Percentiles rank a stretch among this genome's conserved stretches.
Evolutionary conservation across 2,113 vertebrate species (phyloP).

Genomic region (Mellivora capensis): DNA sequence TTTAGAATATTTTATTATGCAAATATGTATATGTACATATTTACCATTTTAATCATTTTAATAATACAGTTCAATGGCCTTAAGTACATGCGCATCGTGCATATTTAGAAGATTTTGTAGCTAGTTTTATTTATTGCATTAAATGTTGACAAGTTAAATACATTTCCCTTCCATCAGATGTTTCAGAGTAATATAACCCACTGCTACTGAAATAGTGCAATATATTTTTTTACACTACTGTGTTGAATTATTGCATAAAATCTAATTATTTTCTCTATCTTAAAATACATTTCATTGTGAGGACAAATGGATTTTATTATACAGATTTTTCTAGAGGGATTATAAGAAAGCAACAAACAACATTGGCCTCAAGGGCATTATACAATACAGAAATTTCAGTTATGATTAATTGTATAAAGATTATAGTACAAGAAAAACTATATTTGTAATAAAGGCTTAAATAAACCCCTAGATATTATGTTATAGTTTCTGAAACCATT

Average conservation of each 20-base stretch:
- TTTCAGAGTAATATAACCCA: neutral
- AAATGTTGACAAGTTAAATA: neutral
- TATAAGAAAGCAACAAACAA: neutral
- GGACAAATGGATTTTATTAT: neutral
- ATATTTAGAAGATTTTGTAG: neutral
- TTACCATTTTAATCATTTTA: neutral
- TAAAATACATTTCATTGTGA: neutral
- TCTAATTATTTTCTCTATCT: neutral
- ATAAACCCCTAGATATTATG: neutral
- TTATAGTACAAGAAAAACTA: neutral
- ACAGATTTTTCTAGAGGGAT: neutral
- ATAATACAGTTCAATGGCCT: neutral
- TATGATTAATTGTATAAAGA: neutral
- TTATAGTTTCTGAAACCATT: neutral
- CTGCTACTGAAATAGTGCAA: neutral
- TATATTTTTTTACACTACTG: neutral
- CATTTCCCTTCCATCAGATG: neutral
- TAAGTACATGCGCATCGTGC: neutral
- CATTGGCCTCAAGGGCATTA: neutral
- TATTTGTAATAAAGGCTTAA: neutral
- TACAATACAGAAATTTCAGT: neutral
- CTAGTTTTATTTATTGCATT: neutral
- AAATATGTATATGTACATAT: neutral
- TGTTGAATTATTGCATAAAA: neutral
- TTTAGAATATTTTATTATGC: neutral